Evolutionary conservation across 2,797 vertebrate species (phyloP).

Genomic region (Phrynocephalus vlangalii): DNA sequence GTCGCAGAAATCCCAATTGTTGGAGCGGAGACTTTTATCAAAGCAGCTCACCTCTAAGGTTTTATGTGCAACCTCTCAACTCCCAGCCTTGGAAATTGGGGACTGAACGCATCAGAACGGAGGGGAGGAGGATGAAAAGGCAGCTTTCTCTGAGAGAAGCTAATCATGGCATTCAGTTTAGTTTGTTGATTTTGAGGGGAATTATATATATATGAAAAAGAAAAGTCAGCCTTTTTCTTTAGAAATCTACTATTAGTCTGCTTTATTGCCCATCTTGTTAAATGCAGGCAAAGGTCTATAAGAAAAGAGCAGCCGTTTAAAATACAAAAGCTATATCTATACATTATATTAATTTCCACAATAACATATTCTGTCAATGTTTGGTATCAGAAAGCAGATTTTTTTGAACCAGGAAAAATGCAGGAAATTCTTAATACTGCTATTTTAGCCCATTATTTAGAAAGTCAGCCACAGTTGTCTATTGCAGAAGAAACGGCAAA

Average conservation of each 20-base stretch:
- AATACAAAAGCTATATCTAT: not conserved
- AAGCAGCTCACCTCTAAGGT: slow-evolving; percentile 33
- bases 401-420: not conserved
- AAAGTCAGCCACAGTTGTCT: not conserved
- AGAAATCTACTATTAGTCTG: slow-evolving; percentile 3
- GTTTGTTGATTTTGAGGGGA: not conserved
- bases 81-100: not conserved
- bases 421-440: not conserved
- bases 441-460: not conserved
- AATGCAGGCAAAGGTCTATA: not conserved
- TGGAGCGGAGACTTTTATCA: slow-evolving; percentile 55
- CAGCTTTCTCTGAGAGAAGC: not conserved
- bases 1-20: slow-evolving; percentile 57
- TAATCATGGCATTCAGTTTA: slow-evolving; percentile 29
- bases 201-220: not conserved
- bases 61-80: slow-evolving; percentile 46
- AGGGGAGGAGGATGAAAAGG: slow-evolving; percentile 1
- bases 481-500: no score
- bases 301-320: not conserved
- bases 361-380: not conserved
- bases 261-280: not conserved
- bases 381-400: not conserved
- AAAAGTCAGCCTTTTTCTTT: not conserved
- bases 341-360: slow-evolving; percentile 6
- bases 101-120: not conserved